A percentile compares a stretch with the other conserved stretches of the same genome.
Evolutionary conservation across 1,140 invertebrate genomes (phyloP).

Genomic region (Cephus cinctus): DNA sequence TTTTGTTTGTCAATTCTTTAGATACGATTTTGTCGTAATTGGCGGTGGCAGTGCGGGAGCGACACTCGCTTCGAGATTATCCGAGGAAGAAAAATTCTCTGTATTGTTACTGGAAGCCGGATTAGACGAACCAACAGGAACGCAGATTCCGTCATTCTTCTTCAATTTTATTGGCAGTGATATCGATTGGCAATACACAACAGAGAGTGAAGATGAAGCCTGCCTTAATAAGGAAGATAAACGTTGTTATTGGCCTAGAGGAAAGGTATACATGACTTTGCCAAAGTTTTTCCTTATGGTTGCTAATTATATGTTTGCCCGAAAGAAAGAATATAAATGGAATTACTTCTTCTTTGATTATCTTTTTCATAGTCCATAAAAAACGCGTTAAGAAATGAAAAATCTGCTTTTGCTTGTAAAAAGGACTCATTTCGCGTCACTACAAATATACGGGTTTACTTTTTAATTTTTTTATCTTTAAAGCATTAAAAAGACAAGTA

Average conservation of each 20-base stretch:
- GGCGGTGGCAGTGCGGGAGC: constrained; percentile 85
- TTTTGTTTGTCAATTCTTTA: constrained; percentile 32
- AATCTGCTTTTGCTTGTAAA: too few relatives aligned
- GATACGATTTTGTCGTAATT: constrained; percentile 84
- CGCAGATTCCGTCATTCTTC: constrained; percentile 83
- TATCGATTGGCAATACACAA: constrained; percentile 86
- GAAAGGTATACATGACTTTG: constrained; percentile 64
- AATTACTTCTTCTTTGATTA: too few relatives aligned
- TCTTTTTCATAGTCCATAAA: too few relatives aligned
- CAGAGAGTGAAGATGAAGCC: constrained; percentile 81
- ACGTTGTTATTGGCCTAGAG: constrained; percentile 80
- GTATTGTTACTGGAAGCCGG: constrained; percentile 82
- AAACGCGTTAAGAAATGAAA: too few relatives aligned
- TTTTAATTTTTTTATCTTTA: too few relatives aligned
- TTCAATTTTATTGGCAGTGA: constrained; percentile 78
- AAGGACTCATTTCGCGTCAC: too few relatives aligned
- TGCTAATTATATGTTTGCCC: too few relatives aligned
- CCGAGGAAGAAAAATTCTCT: constrained; percentile 74
- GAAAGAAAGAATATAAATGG: too few relatives aligned
- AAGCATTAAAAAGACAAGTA: too few relatives aligned
- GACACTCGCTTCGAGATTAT: constrained; percentile 78
- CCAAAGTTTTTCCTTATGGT: neutral
- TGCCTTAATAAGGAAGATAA: constrained; percentile 74
- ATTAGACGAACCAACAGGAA: constrained; percentile 77
- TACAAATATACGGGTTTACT: too few relatives aligned